Evolutionary conservation across 1,140 invertebrate species (phyloP).

Genomic region (Cyclina sinensis): DNA sequence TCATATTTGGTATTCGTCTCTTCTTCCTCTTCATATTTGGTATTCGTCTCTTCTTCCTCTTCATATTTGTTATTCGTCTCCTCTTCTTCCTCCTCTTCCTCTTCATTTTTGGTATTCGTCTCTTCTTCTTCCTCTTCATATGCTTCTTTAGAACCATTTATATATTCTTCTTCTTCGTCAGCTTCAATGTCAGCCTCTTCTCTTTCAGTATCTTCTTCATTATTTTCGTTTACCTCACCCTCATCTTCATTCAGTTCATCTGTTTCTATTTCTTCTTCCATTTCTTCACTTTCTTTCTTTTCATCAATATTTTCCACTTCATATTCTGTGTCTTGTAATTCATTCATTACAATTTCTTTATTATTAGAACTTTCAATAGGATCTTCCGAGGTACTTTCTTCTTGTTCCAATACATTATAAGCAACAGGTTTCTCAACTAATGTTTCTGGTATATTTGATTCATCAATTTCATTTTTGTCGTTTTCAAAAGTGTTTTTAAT

Average conservation of each 20-base stretch:
- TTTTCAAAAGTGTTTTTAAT: not conserved
- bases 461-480: not conserved
- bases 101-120: not conserved
- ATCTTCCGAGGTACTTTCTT: not conserved
- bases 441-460: slow-evolving; percentile 2
- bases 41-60: slow-evolving; percentile 49
- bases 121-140: slow-evolving; percentile 20
- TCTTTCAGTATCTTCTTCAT: slow-evolving; percentile 14
- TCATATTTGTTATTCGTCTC: slow-evolving; percentile 27
- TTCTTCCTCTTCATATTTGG: slow-evolving; percentile 32
- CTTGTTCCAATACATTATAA: not conserved
- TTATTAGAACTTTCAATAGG: not conserved
- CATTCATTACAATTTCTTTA: not conserved
- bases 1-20: not conserved
- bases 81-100: slow-evolving; percentile 15
- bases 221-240: not conserved
- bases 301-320: not conserved
- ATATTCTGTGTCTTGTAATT: not conserved
- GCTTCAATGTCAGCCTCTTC: not conserved
- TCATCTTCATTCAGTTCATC: slow-evolving; percentile 20
- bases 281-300: slow-evolving; percentile 2
- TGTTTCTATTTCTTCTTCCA: not conserved
- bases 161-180: slow-evolving; percentile 1
- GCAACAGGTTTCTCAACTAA: not conserved
- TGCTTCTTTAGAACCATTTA: no score